These are phyloP conservation scores for Trachelus iudaicus DNA, from an alignment of 2,888 invertebrate genomes.

Conservation along the genomic window DNA sequence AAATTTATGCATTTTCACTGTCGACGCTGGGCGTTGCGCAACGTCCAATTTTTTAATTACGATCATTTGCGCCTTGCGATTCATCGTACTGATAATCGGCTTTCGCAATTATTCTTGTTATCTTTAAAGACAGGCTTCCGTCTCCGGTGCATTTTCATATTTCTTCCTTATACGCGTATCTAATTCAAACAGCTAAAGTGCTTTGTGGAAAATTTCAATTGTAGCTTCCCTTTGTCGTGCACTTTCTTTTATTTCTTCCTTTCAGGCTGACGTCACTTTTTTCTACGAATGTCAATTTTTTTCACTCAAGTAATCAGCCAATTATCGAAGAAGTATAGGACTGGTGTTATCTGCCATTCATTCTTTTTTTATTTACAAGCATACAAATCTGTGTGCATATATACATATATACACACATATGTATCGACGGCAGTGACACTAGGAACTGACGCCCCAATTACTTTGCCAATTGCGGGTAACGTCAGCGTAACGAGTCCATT, in stretches of 20 bases:
- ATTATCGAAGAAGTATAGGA: neutral
- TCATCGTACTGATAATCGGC: neutral
- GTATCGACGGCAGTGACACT: neutral
- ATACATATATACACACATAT: too few species aligned
- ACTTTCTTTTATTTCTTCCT: neutral
- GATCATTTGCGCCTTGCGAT: neutral
- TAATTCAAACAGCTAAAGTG: neutral
- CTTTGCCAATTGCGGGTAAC: constrained; percentile 54
- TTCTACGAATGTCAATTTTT: neutral
- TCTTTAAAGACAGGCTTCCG: neutral
- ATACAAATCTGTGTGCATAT: too few species aligned
- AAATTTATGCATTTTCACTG: too few species aligned
- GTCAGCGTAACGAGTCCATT: constrained; percentile 52
- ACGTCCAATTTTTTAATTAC: neutral
- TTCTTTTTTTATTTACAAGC: neutral
- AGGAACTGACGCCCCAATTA: constrained; percentile 48
- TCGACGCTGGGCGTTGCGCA: too few species aligned
- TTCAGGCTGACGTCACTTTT: neutral
- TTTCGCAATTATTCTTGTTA: neutral
- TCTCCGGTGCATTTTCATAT: neutral
- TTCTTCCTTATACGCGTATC: neutral
- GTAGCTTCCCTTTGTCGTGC: neutral
- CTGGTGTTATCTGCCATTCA: neutral
- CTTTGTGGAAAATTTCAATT: neutral
- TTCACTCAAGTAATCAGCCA: neutral